Evolutionary conservation across 2,797 vertebrate genomes (phyloP), one percentile per base, ranked within the genome.

Genomic region (Cheracebus regulus): DNA sequence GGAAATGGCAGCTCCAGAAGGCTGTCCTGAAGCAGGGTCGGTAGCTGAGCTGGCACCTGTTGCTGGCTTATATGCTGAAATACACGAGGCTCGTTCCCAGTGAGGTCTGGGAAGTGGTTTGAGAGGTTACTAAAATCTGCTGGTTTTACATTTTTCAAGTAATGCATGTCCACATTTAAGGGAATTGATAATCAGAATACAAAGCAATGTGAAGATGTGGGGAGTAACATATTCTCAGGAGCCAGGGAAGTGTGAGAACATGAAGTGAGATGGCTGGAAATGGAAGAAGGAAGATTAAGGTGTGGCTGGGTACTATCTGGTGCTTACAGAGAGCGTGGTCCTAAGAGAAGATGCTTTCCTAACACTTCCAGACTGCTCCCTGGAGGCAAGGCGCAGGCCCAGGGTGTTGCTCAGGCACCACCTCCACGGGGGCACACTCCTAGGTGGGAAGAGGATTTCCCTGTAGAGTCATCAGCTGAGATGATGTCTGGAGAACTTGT

Each of bases 1-100:
- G n/a, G n/a, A n/a, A n/a, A n/a, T n/a, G n/a, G n/a, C 1, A 2
- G 24, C 39, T 70, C 30, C 28, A 7, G 20, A 28, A 39, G 14
- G 19, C 70, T 4, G 17, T 1, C 1, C 7, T 0, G 12, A 26
- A 3, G 0, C 30, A 2, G 1, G 24, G 7, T 33, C 2, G 0
- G 19, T 0, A 4, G 22, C 26, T 2, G 1, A 33, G 19, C 33
- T 5, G 15, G 22, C 3, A 2, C 5, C 20, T 14, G 30, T 1
- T 0, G 24, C 36, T 0, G 0, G 1, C 3, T 20, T 15, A 52
- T 9, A 1, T 24, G 15, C 46, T 2, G 0, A 30, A 46, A 0
- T 4, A 0, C 1, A 0, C 2, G 48, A 11, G 26, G 33, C 2
- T 13, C 24, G 28, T 5, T 39, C 41, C 22, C 1, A 0, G 9